Percentiles rank a stretch among this genome's conserved stretches.
Evolutionary conservation across 2,888 invertebrate species (phyloP).

Genomic region (Meandrusa payeni): DNA sequence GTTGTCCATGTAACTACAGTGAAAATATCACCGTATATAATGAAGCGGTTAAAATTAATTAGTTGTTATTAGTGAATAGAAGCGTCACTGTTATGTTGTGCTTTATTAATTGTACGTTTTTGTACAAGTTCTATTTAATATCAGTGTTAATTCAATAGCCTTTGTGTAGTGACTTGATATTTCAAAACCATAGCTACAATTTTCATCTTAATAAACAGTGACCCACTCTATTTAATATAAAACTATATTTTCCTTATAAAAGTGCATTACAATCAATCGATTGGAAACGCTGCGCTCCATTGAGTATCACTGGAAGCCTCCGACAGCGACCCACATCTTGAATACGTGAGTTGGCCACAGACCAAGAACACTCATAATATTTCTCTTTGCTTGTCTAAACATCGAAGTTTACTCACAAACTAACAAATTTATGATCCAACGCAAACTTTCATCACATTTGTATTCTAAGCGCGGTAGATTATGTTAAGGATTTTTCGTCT

Average conservation of each 20-base stretch:
- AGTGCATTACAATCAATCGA: not conserved
- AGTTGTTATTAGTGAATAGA: conserved; percentile 6
- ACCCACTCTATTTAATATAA: too few relatives aligned
- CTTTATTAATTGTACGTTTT: not conserved
- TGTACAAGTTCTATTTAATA: not conserved
- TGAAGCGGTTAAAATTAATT: conserved; percentile 13
- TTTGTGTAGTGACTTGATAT: too few relatives aligned
- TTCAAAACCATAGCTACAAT: too few relatives aligned
- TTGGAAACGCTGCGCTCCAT: conserved; percentile 15
- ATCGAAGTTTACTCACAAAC: conserved; percentile 27
- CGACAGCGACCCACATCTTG: conserved; percentile 29
- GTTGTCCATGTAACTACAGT: conserved; percentile 47
- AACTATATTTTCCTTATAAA: not conserved
- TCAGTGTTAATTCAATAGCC: too few relatives aligned
- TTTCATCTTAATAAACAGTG: too few relatives aligned
- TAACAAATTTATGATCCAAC: conserved; percentile 31
- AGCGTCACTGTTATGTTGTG: not conserved
- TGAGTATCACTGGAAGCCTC: conserved; percentile 23
- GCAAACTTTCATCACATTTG: conserved; percentile 29
- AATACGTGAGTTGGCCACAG: conserved; percentile 42
- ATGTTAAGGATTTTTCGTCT: conserved; percentile 3
- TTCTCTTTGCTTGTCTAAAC: conserved; percentile 33
- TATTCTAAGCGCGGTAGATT: conserved; percentile 28
- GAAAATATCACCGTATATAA: conserved; percentile 31
- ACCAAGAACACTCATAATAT: conserved; percentile 38